Evolutionary conservation across 2,888 invertebrate species (phyloP).

Genomic region (Parasteatoda lunata): DNA sequence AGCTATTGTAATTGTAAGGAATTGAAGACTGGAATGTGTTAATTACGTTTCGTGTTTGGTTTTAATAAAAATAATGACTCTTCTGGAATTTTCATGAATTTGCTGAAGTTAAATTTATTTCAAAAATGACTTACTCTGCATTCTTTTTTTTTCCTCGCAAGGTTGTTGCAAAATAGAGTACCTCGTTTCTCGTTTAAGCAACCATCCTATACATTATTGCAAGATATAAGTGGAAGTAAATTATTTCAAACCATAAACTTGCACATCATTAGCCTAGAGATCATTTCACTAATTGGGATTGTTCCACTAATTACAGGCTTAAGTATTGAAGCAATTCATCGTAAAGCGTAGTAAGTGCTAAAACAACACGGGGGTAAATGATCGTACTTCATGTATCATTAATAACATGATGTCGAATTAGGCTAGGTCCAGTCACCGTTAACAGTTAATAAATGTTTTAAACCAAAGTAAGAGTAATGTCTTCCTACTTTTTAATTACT

Average conservation of each 20-base stretch:
- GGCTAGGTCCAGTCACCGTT: neutral
- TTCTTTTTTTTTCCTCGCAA: too few relatives aligned
- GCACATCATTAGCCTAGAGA: neutral
- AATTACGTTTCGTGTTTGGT: too few relatives aligned
- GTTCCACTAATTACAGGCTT: conserved; percentile 2
- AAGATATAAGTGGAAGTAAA: neutral
- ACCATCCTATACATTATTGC: too few relatives aligned
- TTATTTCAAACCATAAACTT: neutral
- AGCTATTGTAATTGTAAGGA: too few relatives aligned
- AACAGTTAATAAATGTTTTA: conserved; percentile 1
- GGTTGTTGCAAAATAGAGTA: too few relatives aligned
- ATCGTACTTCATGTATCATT: neutral
- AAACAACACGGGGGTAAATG: neutral
- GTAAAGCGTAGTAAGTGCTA: neutral
- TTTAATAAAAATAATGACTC: too few relatives aligned
- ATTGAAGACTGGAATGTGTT: too few relatives aligned
- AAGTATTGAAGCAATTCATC: neutral
- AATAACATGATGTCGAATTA: conserved; percentile 1
- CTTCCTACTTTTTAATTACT: neutral
- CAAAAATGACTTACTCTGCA: too few relatives aligned
- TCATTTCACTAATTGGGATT: conserved; percentile 5
- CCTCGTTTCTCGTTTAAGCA: too few relatives aligned
- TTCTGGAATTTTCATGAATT: too few relatives aligned
- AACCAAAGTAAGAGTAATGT: neutral
- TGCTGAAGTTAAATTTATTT: too few relatives aligned